A percentile compares a stretch with the other conserved stretches of the same genome.
Conservation (phyloP, 2,113 vertebrate genomes). For the Channa argus region DNA sequence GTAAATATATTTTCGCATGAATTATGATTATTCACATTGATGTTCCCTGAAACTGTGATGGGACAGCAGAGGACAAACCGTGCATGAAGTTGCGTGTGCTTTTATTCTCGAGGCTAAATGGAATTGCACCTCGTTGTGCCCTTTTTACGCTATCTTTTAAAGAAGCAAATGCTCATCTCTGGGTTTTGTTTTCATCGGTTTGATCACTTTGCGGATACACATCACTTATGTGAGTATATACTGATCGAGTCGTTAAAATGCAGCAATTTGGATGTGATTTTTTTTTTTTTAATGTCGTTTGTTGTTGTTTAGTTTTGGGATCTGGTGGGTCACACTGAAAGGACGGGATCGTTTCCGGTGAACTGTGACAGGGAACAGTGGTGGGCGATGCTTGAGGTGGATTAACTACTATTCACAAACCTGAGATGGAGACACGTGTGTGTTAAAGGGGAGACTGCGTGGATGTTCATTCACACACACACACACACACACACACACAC, state of each 20-base stretch:
- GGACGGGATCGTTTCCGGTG: conserved; percentile 26
- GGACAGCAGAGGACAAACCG: conserved; percentile 16
- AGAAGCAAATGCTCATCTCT: neutral
- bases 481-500: conserved; percentile 15
- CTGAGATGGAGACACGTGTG: conserved; percentile 43
- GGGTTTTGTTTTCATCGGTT: conserved; percentile 49
- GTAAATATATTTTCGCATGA: neutral
- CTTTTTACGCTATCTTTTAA: conserved; percentile 50
- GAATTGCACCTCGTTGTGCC: neutral
- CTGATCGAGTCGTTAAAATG: conserved; percentile 1
- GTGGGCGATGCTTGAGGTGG: conserved; percentile 54
- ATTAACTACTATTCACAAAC: conserved; percentile 64
- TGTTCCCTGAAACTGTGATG: neutral
- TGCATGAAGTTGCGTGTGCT: conserved; percentile 9
- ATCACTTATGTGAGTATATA: neutral
- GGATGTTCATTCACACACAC: conserved; percentile 19
- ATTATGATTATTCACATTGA: neutral
- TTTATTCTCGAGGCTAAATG: conserved; percentile 37
- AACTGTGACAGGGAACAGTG: conserved; percentile 25
- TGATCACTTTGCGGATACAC: conserved; percentile 4
- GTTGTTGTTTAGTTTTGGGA: no score
- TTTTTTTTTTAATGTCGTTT: neutral
- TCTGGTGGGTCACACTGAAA: conserved; percentile 14
- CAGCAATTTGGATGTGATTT: neutral
- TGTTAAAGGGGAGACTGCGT: conserved; percentile 28